These are phyloP conservation scores for Julus scandinavius DNA, from an alignment of 2,888 invertebrate genomes.

Conservation along the genomic window DNA sequence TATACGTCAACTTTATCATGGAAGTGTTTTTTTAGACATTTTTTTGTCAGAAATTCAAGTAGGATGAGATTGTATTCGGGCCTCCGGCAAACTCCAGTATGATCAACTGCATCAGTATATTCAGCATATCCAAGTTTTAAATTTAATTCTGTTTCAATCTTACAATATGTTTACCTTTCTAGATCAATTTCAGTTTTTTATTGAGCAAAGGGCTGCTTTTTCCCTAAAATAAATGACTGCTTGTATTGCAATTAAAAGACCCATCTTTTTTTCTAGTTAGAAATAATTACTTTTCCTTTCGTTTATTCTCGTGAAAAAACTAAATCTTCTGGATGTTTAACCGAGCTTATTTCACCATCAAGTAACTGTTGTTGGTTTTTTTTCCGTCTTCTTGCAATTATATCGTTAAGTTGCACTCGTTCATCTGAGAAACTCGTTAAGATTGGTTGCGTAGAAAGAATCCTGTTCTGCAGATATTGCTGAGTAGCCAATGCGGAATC, in stretches of 20 bases:
- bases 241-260: neutral
- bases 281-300: neutral
- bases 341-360: neutral
- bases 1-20: no score
- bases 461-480: neutral
- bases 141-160: no score
- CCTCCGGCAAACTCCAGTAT: no score
- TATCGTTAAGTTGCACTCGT: neutral
- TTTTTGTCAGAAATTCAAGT: no score
- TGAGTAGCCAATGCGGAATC: slow-evolving; percentile 7
- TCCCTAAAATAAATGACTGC: neutral
- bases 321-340: neutral
- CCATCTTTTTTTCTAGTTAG: neutral
- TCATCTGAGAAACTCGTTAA: neutral
- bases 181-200: neutral
- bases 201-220: neutral
- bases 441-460: neutral
- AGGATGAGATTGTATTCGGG: no score
- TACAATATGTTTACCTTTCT: neutral
- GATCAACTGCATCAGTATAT: no score
- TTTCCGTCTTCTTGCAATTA: neutral
- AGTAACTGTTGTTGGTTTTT: neutral
- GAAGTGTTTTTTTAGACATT: no score
- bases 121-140: no score
- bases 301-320: neutral